Evolutionary conservation across 2,888 invertebrate species (phyloP).

Genomic region (Allygus modestus): DNA sequence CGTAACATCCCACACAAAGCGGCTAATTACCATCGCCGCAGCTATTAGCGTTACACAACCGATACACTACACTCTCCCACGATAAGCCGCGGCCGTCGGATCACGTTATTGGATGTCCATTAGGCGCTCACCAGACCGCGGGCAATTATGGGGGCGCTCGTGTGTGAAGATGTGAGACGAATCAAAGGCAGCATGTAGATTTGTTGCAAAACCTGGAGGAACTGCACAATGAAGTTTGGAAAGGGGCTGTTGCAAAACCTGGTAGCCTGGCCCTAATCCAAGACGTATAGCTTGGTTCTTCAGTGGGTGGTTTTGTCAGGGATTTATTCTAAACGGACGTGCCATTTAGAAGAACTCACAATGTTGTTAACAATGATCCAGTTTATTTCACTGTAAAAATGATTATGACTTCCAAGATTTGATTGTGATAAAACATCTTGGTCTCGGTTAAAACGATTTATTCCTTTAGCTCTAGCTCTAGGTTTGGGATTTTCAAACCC

Average conservation of each 20-base stretch:
- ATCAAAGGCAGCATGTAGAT: constrained; percentile 16
- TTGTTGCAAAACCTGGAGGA: not conserved
- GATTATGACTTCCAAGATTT: too few species aligned
- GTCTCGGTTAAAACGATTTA: too few species aligned
- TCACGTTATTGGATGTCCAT: constrained; percentile 28
- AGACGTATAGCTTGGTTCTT: too few species aligned
- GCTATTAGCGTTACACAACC: constrained; percentile 10
- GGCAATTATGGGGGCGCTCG: constrained; percentile 15
- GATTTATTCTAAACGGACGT: too few species aligned
- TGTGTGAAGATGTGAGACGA: constrained; percentile 30
- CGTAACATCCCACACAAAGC: constrained; percentile 7
- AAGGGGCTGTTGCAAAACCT: not conserved
- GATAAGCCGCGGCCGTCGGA: not conserved
- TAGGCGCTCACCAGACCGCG: not conserved
- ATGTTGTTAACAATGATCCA: too few species aligned
- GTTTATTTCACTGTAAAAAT: too few species aligned
- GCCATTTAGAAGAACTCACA: too few species aligned
- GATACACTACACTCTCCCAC: constrained; percentile 3
- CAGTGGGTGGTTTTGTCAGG: too few species aligned
- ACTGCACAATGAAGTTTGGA: constrained; percentile 38
- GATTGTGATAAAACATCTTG: too few species aligned
- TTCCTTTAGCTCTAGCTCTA: too few species aligned
- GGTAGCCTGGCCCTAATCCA: constrained; percentile 6
- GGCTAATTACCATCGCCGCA: not conserved
- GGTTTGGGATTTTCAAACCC: too few species aligned